Conservation (phyloP, 2,113 vertebrate species). For the Prolemur simus region DNA sequence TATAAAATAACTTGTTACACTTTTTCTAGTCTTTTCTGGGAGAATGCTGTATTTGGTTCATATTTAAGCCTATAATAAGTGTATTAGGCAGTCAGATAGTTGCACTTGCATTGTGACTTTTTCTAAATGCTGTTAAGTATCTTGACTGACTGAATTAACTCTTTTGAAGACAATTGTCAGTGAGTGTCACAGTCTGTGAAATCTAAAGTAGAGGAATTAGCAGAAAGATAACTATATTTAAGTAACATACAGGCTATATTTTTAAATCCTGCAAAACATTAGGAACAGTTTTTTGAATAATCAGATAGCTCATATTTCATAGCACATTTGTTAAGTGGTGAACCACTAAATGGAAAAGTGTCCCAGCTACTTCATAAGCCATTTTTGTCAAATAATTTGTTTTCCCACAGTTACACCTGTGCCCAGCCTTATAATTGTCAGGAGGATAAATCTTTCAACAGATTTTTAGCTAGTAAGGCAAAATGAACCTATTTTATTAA, state of each 20-base stretch:
- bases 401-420: not conserved
- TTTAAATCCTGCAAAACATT: conserved; percentile 27
- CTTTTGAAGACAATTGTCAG: not conserved
- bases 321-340: conserved; percentile 7
- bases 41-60: not conserved
- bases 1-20: not conserved
- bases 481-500: not conserved
- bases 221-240: not conserved
- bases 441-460: not conserved
- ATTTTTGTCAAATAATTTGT: conserved; percentile 38
- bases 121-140: not conserved
- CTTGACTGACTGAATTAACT: not conserved
- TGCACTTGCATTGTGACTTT: not conserved
- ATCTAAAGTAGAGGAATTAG: conserved; percentile 3
- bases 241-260: not conserved
- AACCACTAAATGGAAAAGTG: not conserved
- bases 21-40: not conserved
- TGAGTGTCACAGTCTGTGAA: not conserved
- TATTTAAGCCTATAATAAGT: not conserved
- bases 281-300: conserved; percentile 12
- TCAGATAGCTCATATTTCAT: conserved; percentile 23
- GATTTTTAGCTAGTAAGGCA: not conserved
- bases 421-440: not conserved
- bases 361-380: not conserved
- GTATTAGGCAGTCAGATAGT: not conserved